Evolutionary conservation across 2,888 invertebrate genomes (phyloP), one percentile per base, ranked within the genome.

Genomic region (Bombyx huttoni): DNA sequence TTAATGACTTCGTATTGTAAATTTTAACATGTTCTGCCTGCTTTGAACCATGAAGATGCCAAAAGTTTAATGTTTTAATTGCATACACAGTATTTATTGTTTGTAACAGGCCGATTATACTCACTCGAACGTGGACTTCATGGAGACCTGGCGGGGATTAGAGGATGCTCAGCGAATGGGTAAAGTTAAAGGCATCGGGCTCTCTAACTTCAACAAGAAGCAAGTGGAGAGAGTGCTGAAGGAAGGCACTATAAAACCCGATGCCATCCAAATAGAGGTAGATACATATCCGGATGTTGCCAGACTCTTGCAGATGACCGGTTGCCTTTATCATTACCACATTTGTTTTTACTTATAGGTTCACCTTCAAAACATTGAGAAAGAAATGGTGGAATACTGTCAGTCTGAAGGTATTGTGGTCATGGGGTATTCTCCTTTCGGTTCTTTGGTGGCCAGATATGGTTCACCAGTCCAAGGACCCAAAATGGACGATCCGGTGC

Each of bases 191-290:
- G 90, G 92, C 46, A 94, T 96, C 51, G 96, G 95, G 0, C 65
- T 95, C 5, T 94, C 94, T 14, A 96, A 96, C 75, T 96, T 95
- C 68, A 95, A 94, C 68, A 89, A 87, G 48, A 78, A 90, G 34
- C 95, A 96, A 72, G 67, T 95, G 14, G 78, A 90, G 13, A 83
- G 92, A 49, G 61, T 96, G n/a, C 57, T 94, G 3, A 78, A 87
- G 1, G 84, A 81, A 50, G 89, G 90, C 1, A 80, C 59, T 0
- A 75, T 93, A 12, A 90, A 86, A 57, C 93, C 93, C 0, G 91
- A 89, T 0, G 89, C 79, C 1, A 87, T 92, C 64, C 91, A 93
- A 78, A 91, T 84, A 34, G 86, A 87, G 80, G 86, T 84, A 60
- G 3, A 3, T 52, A 48, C 48, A 8, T 7, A 13, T 0, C 13